These are phyloP conservation scores for Ormyrus labotus DNA, from an alignment of 2,888 invertebrate species.

Conservation along the genomic window DNA sequence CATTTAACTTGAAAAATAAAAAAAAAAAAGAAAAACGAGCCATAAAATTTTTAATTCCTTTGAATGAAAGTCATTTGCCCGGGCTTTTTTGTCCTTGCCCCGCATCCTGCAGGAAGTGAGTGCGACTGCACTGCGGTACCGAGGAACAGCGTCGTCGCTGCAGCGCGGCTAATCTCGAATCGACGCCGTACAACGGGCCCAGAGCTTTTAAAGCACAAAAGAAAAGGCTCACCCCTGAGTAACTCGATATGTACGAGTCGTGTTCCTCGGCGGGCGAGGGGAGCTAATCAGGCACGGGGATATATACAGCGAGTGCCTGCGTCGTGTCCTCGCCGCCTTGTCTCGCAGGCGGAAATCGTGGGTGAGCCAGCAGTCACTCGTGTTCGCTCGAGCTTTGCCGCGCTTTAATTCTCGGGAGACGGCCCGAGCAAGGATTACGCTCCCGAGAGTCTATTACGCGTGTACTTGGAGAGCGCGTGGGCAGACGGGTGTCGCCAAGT, in stretches of 20 bases:
- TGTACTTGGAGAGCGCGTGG: too few species aligned
- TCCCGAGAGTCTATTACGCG: conserved; percentile 13
- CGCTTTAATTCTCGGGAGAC: conserved; percentile 40
- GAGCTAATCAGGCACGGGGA: conserved; percentile 37
- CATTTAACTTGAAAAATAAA: too few species aligned
- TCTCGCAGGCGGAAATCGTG: conserved; percentile 35
- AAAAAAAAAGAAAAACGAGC: too few species aligned
- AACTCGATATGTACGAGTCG: conserved; percentile 16
- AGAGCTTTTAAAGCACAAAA: too few species aligned
- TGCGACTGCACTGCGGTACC: too few species aligned
- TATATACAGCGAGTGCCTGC: conserved; percentile 11
- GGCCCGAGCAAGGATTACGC: conserved; percentile 21
- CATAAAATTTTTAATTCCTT: too few species aligned
- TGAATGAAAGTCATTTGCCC: too few species aligned
- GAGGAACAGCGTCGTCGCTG: not conserved
- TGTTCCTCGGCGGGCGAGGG: not conserved
- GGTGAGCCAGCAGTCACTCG: conserved; percentile 62
- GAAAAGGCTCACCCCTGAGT: not conserved
- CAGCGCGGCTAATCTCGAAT: conserved; percentile 18
- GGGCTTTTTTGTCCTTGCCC: too few species aligned
- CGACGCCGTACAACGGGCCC: conserved; percentile 9
- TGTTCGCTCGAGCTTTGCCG: conserved; percentile 57
- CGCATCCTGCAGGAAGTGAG: too few species aligned
- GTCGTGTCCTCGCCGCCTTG: conserved; percentile 24
- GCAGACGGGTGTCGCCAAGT: not conserved